A percentile compares a stretch with the other conserved stretches of the same genome.
Conservation (phyloP, 1,140 invertebrate genomes). For the Caerostris extrusa region DNA sequence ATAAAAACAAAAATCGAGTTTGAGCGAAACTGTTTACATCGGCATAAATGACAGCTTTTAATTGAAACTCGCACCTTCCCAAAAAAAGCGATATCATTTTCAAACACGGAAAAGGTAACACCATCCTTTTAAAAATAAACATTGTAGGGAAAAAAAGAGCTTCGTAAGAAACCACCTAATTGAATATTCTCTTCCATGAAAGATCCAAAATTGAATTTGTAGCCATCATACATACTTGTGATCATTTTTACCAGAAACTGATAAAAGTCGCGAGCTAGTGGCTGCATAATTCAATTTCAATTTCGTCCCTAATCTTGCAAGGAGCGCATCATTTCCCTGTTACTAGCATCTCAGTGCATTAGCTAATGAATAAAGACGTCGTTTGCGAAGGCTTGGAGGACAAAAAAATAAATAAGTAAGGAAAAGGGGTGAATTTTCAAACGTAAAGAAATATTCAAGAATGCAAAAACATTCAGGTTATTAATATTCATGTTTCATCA, state of each 20-base stretch:
- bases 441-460: neutral
- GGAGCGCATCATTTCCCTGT: neutral
- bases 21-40: neutral
- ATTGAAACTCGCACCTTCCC: neutral
- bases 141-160: neutral
- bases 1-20: neutral
- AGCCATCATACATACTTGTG: neutral
- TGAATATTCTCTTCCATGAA: conserved; percentile 2
- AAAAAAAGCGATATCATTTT: neutral
- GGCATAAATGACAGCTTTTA: neutral
- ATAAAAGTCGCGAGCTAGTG: neutral
- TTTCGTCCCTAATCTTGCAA: neutral
- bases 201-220: conserved; percentile 24
- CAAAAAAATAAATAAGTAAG: neutral
- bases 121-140: neutral
- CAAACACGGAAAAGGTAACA: neutral
- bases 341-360: neutral
- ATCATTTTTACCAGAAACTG: neutral
- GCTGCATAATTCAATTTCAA: conserved; percentile 14
- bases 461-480: neutral
- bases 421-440: neutral
- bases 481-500: conserved; percentile 31
- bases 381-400: neutral
- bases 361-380: neutral
- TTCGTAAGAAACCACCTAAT: neutral